Evolutionary conservation across 30 jellyfish, hydroid and myxozoan species (phyloP).

Genomic region (Morbakka virulenta): DNA sequence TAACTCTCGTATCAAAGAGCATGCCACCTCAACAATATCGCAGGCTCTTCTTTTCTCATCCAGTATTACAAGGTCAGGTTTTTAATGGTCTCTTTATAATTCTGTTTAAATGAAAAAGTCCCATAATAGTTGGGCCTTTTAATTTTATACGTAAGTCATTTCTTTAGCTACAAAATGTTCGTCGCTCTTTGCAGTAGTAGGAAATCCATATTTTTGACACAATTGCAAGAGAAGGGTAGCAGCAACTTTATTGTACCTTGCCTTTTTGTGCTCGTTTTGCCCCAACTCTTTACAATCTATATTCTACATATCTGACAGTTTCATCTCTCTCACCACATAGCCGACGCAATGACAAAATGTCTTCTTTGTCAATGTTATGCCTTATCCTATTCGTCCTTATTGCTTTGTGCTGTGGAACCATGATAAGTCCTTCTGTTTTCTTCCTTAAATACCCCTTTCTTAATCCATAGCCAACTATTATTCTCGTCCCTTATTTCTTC

Average conservation of each 20-base stretch:
- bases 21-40: too few species aligned
- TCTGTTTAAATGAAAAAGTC: constrained; percentile 5
- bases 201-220: constrained; percentile 14
- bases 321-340: constrained; percentile 23
- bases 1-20: too few species aligned
- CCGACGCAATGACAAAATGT: constrained; percentile 18
- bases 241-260: constrained; percentile 14
- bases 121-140: constrained; percentile 19
- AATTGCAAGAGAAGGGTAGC: constrained; percentile 3
- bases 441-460: too few species aligned
- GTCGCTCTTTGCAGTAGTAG: constrained; percentile 27
- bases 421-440: too few species aligned
- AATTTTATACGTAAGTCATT: constrained; percentile 3
- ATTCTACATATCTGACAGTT: not conserved
- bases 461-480: too few species aligned
- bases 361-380: constrained; percentile 11
- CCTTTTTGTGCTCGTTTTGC: not conserved
- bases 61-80: constrained; percentile 39
- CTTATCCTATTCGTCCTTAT: not conserved
- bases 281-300: constrained; percentile 10
- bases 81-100: constrained; percentile 3
- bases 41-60: too few species aligned
- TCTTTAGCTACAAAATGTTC: constrained; percentile 3
- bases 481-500: too few species aligned
- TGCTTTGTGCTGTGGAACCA: too few species aligned